Conservation (phyloP, 2,888 invertebrate species). For the Rotaria socialis region DNA sequence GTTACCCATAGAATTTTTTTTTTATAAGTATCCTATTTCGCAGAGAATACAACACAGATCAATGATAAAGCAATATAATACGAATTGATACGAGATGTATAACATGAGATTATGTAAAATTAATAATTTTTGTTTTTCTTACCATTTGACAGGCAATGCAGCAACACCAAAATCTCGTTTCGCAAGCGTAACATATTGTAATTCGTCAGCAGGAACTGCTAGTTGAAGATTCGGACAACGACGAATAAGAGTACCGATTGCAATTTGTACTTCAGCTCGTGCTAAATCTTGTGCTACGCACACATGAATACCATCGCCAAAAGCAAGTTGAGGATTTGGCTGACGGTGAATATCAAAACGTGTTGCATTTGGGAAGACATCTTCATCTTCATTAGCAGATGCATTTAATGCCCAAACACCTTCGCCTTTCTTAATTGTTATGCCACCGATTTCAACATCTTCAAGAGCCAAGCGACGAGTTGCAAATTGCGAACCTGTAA, state of each 20-base stretch:
- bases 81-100: too few relatives aligned
- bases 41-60: too few relatives aligned
- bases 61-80: too few relatives aligned
- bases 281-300: neutral
- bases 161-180: too few relatives aligned
- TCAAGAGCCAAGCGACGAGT: neutral
- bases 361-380: neutral
- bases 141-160: too few relatives aligned
- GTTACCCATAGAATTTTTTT: too few relatives aligned
- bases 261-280: neutral
- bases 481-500: slow-evolving; percentile 16
- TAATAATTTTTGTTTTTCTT: too few relatives aligned
- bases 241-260: neutral
- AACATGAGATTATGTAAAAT: too few relatives aligned
- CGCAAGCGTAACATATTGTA: too few relatives aligned
- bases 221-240: neutral
- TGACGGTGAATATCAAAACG: neutral
- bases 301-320: neutral
- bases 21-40: too few relatives aligned
- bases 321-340: neutral
- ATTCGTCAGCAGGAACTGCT: neutral
- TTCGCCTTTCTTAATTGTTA: neutral
- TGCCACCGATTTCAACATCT: neutral
- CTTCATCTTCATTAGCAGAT: neutral
- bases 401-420: neutral